Evolutionary conservation across 2,888 invertebrate genomes (phyloP).

Genomic region (Ptilodon capucinus): DNA sequence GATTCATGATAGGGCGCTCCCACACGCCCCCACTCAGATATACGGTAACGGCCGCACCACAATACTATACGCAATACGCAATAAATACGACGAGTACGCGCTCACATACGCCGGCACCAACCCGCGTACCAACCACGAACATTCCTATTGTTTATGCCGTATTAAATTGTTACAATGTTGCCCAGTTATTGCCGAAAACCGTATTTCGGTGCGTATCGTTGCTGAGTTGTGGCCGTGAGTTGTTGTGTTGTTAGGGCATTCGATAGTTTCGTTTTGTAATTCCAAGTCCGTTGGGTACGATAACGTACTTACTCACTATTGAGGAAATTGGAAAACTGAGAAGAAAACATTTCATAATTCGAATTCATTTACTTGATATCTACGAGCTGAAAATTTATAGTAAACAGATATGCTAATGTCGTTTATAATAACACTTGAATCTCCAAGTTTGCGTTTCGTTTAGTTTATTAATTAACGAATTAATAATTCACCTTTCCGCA

Average conservation of each 20-base stretch:
- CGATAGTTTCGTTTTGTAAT: conserved; percentile 48
- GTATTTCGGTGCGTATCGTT: conserved; percentile 75
- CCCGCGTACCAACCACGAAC: conserved; percentile 65
- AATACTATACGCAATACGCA: conserved; percentile 79
- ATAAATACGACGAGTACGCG: conserved; percentile 76
- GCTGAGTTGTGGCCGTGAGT: conserved; percentile 69
- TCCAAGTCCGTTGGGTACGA: conserved; percentile 26
- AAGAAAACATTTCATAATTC: neutral
- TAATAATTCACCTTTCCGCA: too few relatives aligned
- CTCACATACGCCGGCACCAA: conserved; percentile 58
- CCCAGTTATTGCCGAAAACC: conserved; percentile 78
- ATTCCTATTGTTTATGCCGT: conserved; percentile 79
- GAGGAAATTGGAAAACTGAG: neutral
- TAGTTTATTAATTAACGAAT: too few relatives aligned
- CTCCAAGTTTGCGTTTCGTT: too few relatives aligned
- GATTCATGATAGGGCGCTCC: conserved; percentile 77
- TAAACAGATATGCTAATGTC: too few relatives aligned
- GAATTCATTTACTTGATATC: too few relatives aligned
- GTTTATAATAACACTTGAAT: too few relatives aligned
- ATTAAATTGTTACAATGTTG: conserved; percentile 82
- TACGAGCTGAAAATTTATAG: too few relatives aligned
- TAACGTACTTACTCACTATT: neutral
- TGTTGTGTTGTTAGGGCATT: conserved; percentile 39
- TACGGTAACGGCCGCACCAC: conserved; percentile 79
- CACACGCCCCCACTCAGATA: conserved; percentile 73